Base-by-base conservation (phyloP, 1,140 invertebrate genomes). In the Bacillus rossius region DNA sequence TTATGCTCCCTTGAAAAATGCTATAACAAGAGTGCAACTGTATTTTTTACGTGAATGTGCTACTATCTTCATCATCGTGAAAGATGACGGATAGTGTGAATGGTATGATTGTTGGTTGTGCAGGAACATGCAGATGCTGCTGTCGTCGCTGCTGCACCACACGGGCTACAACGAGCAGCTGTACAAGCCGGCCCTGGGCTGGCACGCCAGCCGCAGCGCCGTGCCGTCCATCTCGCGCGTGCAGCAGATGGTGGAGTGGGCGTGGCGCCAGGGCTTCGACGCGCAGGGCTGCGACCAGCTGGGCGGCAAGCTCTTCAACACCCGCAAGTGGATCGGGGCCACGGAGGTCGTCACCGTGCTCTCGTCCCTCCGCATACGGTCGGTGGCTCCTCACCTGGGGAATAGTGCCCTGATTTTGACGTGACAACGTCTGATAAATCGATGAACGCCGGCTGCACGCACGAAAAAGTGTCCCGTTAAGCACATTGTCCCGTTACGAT, bases 271-370 rank as follows among this genome's bases (percentile, higher is more conserved):
- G 65, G 92, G 91, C 20, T 94, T 94, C 75, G 92, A 96, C 75
- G 78, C 83, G 43, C 85, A 81, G 76, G 92, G 92, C 37, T 86
- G 86, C 50, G 89, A 92, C 66, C 92, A 94, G 71, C 73, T 94
- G 2, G 90, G 88, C 20, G 86, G 85, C 16, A 85, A 84, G 62
- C 71, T 94, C 14, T 81, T 85, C 55, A 92, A 93, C 69, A 94
- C 92, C 1, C 78, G 88, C 52, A 95, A 95, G 74, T 96, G 92
- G 92, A 95, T 96, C 64, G 92, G 92, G 19, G 90, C 92, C 16
- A 91, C 89, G 8, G 90, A 92, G 77, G 87, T 92, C 16, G 83
- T 89, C 8, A 90, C 88, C 4, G 77, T 92, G 42, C 75, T 92
- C 17, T 89, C 88, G 17, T 91, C 85, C 63, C 77, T 90, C 38